Evolutionary conservation across 1,140 invertebrate genomes (phyloP).

Genomic region (Anoplolepis gracilipes): DNA sequence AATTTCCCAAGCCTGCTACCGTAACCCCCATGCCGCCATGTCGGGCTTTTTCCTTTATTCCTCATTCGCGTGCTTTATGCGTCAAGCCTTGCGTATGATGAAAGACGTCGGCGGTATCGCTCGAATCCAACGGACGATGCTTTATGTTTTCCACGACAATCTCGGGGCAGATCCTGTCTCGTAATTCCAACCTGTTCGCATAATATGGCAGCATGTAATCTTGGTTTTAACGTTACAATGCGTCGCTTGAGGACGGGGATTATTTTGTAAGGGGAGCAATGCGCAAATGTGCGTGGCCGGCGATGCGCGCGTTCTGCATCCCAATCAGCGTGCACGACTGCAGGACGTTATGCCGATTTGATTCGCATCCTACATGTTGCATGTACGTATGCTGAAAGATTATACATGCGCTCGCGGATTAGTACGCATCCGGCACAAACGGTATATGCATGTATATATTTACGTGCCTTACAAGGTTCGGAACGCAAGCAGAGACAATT

Average conservation of each 20-base stretch:
- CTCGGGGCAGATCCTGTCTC: conserved; percentile 39
- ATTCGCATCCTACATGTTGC: neutral
- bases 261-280: conserved; percentile 72
- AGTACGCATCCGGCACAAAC: conserved; percentile 7
- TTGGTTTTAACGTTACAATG: conserved; percentile 54
- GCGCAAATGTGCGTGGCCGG: conserved; percentile 42
- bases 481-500: conserved; percentile 44
- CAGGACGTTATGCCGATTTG: conserved; percentile 32
- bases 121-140: conserved; percentile 9
- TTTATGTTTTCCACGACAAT: conserved; percentile 44
- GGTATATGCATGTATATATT: conserved; percentile 25
- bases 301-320: conserved; percentile 64
- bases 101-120: conserved; percentile 60
- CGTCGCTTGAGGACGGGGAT: conserved; percentile 40
- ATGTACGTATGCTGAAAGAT: neutral
- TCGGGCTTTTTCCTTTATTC: conserved; percentile 42
- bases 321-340: conserved; percentile 64
- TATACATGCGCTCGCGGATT: conserved; percentile 1
- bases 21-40: conserved; percentile 46
- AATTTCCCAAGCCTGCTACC: conserved; percentile 64
- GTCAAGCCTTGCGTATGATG: conserved; percentile 41
- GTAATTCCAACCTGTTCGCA: conserved; percentile 45
- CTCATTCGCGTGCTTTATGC: conserved; percentile 29
- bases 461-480: conserved; percentile 38
- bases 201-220: conserved; percentile 58